Evolutionary conservation across 2,113 vertebrate genomes (phyloP).

Genomic region (Burhinus oedicnemus): DNA sequence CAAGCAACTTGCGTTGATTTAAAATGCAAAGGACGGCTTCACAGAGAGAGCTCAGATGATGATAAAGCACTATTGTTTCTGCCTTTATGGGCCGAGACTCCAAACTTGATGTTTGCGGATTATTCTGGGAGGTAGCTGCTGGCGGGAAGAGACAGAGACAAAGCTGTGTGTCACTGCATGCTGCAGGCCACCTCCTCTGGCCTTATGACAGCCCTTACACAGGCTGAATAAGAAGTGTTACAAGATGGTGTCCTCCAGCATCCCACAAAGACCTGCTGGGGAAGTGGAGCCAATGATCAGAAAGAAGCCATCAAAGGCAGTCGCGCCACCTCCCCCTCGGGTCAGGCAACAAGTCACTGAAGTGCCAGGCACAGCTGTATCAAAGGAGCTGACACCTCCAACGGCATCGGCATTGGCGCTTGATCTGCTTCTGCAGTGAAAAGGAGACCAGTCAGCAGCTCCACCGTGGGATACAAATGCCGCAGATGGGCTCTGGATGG

Average conservation of each 20-base stretch:
- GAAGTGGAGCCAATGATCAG: not conserved
- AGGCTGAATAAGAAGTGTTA: conserved; percentile 42
- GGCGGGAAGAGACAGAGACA: conserved; percentile 32
- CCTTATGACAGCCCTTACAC: conserved; percentile 15
- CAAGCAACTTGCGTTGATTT: conserved; percentile 27
- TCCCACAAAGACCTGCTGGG: conserved; percentile 17
- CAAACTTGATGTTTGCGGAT: not conserved
- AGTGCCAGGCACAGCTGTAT: conserved; percentile 24
- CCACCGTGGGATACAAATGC: rapidly evolving
- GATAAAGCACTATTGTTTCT: conserved; percentile 56
- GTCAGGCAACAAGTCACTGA: not conserved
- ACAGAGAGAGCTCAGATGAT: conserved; percentile 45
- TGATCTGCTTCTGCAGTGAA: not conserved
- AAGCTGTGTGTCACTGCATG: conserved; percentile 38
- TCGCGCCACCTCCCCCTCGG: not conserved
- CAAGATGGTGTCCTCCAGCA: conserved; percentile 30
- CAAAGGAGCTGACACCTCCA: conserved; percentile 45
- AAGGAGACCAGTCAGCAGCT: not conserved
- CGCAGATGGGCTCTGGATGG: not conserved
- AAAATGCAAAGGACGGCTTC: conserved; percentile 41
- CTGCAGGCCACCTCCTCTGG: conserved; percentile 44
- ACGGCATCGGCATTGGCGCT: not conserved
- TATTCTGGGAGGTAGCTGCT: conserved; percentile 50
- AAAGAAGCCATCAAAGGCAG: conserved; percentile 47
- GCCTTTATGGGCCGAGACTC: not conserved